phyloP scores from a whole-genome alignment of 2,888 invertebrate genomes.

The Lepidochrysops patricia region DNA sequence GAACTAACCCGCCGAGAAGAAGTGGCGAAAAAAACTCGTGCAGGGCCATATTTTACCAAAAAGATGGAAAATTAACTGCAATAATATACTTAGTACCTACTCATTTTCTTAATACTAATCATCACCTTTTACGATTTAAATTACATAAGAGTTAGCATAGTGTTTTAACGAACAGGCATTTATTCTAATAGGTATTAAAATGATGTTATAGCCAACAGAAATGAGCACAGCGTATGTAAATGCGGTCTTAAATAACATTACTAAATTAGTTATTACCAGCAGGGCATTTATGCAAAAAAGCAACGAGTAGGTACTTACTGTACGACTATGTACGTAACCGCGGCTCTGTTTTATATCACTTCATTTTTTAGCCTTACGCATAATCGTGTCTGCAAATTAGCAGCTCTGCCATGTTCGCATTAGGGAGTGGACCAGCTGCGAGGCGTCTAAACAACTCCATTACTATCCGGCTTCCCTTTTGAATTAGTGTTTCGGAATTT shows the following conservation, averaged over 20 bases:
- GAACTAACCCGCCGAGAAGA: too few species aligned
- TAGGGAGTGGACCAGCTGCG: slow-evolving; percentile 9
- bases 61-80: too few species aligned
- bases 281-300: slow-evolving; percentile 26
- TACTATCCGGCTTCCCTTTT: too few species aligned
- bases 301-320: slow-evolving; percentile 20
- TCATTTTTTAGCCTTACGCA: slow-evolving; percentile 23
- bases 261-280: slow-evolving; percentile 24
- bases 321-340: slow-evolving; percentile 25
- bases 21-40: too few species aligned
- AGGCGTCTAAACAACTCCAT: too few species aligned
- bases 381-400: slow-evolving; percentile 18
- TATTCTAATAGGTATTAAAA: neutral
- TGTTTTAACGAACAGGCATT: neutral
- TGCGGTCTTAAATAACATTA: slow-evolving; percentile 23
- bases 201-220: slow-evolving; percentile 14
- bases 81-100: too few species aligned
- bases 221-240: slow-evolving; percentile 20
- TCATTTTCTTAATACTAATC: too few species aligned
- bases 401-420: slow-evolving; percentile 3
- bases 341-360: slow-evolving; percentile 21
- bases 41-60: too few species aligned
- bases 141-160: neutral
- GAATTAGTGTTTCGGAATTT: too few species aligned
- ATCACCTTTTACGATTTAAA: neutral